A percentile compares a stretch with the other conserved stretches of the same genome.
These are phyloP conservation scores for Aleiodes testaceus DNA, from an alignment of 2,888 invertebrate species.

Conservation along the genomic window DNA sequence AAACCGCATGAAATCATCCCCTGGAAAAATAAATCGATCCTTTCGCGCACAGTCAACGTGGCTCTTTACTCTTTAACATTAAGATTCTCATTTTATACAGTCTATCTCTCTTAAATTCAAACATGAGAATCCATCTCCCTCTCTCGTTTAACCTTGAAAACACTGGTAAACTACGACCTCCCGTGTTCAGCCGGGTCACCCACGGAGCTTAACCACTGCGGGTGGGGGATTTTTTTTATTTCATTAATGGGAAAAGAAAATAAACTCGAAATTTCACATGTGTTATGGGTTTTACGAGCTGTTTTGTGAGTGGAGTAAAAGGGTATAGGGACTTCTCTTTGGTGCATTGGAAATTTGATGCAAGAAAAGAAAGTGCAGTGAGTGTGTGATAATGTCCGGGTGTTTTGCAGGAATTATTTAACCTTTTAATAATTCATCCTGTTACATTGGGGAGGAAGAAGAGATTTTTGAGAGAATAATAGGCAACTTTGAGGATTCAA, in stretches of 20 bases:
- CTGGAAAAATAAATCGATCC: slow-evolving; percentile 28
- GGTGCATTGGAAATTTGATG: too few relatives aligned
- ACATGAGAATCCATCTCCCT: slow-evolving; percentile 12
- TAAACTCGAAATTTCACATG: background rate
- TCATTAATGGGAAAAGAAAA: background rate
- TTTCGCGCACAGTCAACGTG: slow-evolving; percentile 32
- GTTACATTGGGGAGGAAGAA: background rate
- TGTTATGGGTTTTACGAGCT: slow-evolving; percentile 11
- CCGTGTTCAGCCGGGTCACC: slow-evolving; percentile 42
- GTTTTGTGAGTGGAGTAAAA: slow-evolving; percentile 15
- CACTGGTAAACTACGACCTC: slow-evolving; percentile 46
- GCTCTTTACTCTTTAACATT: background rate
- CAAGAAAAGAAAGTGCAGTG: background rate
- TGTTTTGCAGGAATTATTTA: slow-evolving; percentile 27
- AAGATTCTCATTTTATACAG: background rate
- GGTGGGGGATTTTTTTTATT: slow-evolving; percentile 49
- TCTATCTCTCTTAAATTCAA: slow-evolving; percentile 2
- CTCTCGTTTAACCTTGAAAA: slow-evolving; percentile 66
- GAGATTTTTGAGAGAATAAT: background rate
- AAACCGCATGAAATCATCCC: slow-evolving; percentile 6
- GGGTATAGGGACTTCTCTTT: background rate
- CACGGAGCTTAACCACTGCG: slow-evolving; percentile 58
- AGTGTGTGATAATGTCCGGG: slow-evolving; percentile 34
- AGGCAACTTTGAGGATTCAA: background rate
- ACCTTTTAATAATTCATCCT: background rate